Conservation (phyloP, 2,888 invertebrate genomes). For the Hyposoter dolosus region DNA sequence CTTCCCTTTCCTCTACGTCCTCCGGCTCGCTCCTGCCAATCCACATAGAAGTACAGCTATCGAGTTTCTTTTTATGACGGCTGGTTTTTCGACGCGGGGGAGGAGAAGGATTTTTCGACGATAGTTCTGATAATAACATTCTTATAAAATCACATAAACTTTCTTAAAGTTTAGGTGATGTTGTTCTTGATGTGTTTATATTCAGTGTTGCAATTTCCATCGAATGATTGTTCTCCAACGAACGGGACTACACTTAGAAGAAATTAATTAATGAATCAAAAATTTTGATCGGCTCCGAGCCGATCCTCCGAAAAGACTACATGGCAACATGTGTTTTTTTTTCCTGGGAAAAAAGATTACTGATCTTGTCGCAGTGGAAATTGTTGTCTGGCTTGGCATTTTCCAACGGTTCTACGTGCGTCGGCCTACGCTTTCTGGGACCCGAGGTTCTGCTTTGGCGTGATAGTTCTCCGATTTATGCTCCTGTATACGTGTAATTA, state of each 20-base stretch:
- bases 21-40: constrained; percentile 1
- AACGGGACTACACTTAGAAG: neutral
- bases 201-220: neutral
- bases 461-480: constrained; percentile 47
- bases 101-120: neutral
- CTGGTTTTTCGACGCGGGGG: neutral
- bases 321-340: neutral
- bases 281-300: neutral
- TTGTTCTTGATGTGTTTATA: neutral
- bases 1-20: constrained; percentile 21
- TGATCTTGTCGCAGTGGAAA: constrained; percentile 68
- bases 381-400: constrained; percentile 70
- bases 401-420: constrained; percentile 75
- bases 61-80: constrained; percentile 1
- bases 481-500: constrained; percentile 28
- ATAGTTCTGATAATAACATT: neutral
- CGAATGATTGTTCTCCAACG: neutral
- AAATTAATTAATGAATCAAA: neutral
- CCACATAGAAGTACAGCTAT: neutral
- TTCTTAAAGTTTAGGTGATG: neutral
- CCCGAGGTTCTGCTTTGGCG: constrained; percentile 51
- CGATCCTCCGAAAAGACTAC: neutral
- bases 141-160: neutral
- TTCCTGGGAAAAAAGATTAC: constrained; percentile 7
- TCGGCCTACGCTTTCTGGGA: constrained; percentile 71